These are phyloP conservation scores for Eidolon helvum DNA, from an alignment of 2,113 vertebrate species.

Conservation along the genomic window DNA sequence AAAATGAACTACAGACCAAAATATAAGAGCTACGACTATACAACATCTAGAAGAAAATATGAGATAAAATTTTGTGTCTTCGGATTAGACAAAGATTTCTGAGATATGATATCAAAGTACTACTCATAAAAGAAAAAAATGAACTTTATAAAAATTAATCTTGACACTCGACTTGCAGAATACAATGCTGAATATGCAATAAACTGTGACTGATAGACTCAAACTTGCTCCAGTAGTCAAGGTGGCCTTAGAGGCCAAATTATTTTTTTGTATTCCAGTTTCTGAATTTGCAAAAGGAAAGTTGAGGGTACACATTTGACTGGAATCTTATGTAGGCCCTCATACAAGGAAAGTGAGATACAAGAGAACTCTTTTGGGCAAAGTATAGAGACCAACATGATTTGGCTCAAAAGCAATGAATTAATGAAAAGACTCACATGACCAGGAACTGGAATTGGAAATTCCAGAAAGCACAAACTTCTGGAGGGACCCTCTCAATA, in stretches of 20 bases:
- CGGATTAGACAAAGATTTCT: neutral
- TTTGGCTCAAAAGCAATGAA: neutral
- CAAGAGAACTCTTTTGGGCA: neutral
- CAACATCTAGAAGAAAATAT: slow-evolving; percentile 2
- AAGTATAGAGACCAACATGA: neutral
- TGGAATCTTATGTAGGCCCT: neutral
- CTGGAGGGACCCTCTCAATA: neutral
- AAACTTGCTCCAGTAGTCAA: neutral
- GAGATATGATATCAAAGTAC: neutral
- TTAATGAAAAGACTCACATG: neutral
- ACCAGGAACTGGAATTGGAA: neutral
- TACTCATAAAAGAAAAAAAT: neutral
- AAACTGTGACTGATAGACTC: neutral
- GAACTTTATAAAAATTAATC: neutral
- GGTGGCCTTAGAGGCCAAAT: neutral
- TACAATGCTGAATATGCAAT: neutral
- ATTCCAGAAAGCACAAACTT: neutral
- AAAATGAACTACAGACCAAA: neutral
- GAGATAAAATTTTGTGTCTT: neutral
- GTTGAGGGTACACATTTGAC: neutral
- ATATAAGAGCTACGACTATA: neutral
- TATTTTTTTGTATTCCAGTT: neutral
- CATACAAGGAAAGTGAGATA: neutral
- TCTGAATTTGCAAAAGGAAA: slow-evolving; percentile 13
- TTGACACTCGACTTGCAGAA: neutral